phyloP scores from a whole-genome alignment of 2,797 vertebrate species.

The Prunella strophiata region DNA sequence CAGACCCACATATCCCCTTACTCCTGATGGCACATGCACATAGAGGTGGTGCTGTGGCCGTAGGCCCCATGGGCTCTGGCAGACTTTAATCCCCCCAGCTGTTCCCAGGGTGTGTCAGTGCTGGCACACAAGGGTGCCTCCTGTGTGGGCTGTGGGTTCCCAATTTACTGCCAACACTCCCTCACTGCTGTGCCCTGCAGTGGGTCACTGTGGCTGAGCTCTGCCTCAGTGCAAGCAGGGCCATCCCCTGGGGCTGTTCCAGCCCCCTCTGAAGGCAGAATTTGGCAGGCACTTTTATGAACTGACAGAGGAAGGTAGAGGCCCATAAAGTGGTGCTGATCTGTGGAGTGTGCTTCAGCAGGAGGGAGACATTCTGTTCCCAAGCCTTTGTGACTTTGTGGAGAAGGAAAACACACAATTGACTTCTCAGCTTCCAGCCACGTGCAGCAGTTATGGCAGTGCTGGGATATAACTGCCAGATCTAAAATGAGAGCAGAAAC shows the following conservation, averaged over 20 bases:
- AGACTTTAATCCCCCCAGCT: not conserved
- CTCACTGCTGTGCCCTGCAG: not conserved
- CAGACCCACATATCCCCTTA: not conserved
- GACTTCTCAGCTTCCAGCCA: not conserved
- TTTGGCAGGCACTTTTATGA: not conserved
- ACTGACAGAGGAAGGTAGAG: not conserved
- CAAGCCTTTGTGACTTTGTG: not conserved
- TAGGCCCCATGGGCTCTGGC: not conserved
- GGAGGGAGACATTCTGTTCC: not conserved
- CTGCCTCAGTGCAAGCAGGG: not conserved
- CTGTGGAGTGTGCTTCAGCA: not conserved
- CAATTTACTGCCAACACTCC: not conserved
- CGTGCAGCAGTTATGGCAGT: not conserved
- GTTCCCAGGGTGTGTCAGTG: not conserved
- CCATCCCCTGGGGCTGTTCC: fast-evolving
- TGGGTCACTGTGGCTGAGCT: not conserved
- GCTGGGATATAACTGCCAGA: not conserved
- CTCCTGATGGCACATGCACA: not conserved
- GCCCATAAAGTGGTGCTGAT: not conserved
- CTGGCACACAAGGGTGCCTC: not conserved
- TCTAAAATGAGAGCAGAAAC: not conserved
- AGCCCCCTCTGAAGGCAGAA: not conserved
- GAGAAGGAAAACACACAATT: not conserved
- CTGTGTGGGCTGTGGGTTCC: not conserved
- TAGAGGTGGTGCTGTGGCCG: not conserved